Evolutionary conservation across 2,797 vertebrate species (phyloP), one percentile per base, ranked within the genome.

Genomic region (Coluber constrictor): DNA sequence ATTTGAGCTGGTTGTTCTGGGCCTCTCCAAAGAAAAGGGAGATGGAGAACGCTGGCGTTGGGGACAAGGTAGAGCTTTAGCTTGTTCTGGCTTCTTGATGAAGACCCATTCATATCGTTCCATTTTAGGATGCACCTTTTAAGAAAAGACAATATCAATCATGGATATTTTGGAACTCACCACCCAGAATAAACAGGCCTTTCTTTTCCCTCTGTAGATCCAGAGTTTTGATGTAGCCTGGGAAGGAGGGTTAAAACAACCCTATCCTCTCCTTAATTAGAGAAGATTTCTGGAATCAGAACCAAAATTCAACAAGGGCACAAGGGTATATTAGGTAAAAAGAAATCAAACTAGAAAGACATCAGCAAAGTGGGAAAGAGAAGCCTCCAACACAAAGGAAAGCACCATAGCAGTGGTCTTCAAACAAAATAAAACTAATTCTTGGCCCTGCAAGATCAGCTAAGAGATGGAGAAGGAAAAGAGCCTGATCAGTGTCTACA

Each of bases 21-120:
- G 1, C 37, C 87, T 51, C 0, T 90, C 88, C 92, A 94, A 87
- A 95, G 92, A 86, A 87, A 95, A 0, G 1, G 92, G 95, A 29
- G 97, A 96, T 1, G 95, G 96, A 0, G 95, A 97, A 11, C 92
- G 96, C 61, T 93, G 94, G 2, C 90, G 93, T 55, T 90, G 91
- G 54, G 97, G 93, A 94, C 96, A 95, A 5, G 96, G 95, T 90
- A 96, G 94, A 0, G 95, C 95, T 94, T 98, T 98, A 94, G 97
- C 97, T 93, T 96, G 95, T 89, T 97, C 97, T 0, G 97, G 97
- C 27, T 98, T 98, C 96, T 98, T 98, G 95, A 98, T 97, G 95
- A 98, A 94, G 10, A 98, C 97, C 97, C 98, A 97, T 96, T 99
- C 98, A 5, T 98, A 98, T 74, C 97, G 96, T 95, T 99, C 98